Conservation (phyloP, 2,113 vertebrate genomes). For the Phaethon lepturus region DNA sequence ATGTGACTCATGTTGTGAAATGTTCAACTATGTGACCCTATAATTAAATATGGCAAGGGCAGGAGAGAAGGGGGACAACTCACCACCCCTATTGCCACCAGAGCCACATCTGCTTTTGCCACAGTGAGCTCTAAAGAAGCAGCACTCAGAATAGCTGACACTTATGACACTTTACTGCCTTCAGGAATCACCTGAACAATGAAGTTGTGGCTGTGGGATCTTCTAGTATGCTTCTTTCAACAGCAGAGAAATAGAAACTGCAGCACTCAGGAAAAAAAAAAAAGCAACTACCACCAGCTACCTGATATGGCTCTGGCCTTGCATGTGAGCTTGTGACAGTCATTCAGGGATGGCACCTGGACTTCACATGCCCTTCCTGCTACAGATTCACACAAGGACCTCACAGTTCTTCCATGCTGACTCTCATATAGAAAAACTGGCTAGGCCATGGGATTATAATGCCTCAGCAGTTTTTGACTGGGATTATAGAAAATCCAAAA, state of each 20-base stretch:
- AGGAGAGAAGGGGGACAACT: not conserved
- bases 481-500: not conserved
- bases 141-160: not conserved
- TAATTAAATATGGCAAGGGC: not conserved
- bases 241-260: not conserved
- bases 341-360: not conserved
- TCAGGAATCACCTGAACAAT: not conserved
- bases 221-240: not conserved
- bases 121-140: not conserved
- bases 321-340: not conserved
- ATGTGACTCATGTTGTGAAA: not conserved
- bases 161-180: not conserved
- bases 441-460: not conserved
- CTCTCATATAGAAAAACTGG: not conserved
- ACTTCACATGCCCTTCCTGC: not conserved
- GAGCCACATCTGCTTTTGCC: not conserved
- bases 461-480: not conserved
- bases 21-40: not conserved
- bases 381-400: not conserved
- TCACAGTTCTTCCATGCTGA: not conserved
- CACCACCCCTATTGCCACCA: not conserved
- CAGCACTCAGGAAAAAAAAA: not conserved
- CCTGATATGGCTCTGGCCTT: not conserved
- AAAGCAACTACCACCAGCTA: not conserved
- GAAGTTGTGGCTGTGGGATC: not conserved